Percentiles rank a stretch among this genome's conserved stretches.
Conservation (phyloP, 2,888 invertebrate species). For the Bombylius discolor region DNA sequence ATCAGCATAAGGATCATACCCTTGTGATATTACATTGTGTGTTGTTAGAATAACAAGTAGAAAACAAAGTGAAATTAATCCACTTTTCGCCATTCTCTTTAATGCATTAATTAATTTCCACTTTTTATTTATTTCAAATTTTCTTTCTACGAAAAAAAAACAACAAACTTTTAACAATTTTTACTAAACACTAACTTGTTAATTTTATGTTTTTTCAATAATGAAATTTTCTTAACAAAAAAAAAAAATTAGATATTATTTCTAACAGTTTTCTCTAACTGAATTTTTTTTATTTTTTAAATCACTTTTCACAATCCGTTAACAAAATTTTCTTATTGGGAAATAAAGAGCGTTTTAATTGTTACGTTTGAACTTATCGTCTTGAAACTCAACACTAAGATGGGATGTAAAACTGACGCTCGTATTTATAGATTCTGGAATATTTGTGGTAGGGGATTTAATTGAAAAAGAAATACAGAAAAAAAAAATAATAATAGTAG, state of each 20-base stretch:
- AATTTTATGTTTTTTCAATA: too few species aligned
- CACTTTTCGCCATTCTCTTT: neutral
- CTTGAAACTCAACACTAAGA: neutral
- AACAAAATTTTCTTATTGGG: too few species aligned
- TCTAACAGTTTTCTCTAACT: too few species aligned
- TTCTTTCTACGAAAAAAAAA: too few species aligned
- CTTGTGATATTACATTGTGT: neutral
- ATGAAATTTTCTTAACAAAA: too few species aligned
- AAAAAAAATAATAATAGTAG: neutral
- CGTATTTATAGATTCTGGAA: constrained; percentile 7
- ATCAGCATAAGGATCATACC: neutral
- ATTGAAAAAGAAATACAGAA: neutral
- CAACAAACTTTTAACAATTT: too few species aligned
- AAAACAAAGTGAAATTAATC: neutral
- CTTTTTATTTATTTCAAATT: neutral
- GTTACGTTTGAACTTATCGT: too few species aligned
- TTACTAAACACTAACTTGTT: too few species aligned
- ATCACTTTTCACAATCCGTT: too few species aligned
- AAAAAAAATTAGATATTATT: too few species aligned
- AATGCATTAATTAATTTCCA: neutral
- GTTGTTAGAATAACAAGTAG: neutral
- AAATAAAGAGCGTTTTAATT: too few species aligned
- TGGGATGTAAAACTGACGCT: neutral
- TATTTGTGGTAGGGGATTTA: constrained; percentile 2
- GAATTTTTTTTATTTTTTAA: too few species aligned